Percentiles rank a stretch among this genome's conserved stretches.
These are phyloP conservation scores for Thereva nobilitata DNA, from an alignment of 2,888 invertebrate genomes.

Conservation along the genomic window DNA sequence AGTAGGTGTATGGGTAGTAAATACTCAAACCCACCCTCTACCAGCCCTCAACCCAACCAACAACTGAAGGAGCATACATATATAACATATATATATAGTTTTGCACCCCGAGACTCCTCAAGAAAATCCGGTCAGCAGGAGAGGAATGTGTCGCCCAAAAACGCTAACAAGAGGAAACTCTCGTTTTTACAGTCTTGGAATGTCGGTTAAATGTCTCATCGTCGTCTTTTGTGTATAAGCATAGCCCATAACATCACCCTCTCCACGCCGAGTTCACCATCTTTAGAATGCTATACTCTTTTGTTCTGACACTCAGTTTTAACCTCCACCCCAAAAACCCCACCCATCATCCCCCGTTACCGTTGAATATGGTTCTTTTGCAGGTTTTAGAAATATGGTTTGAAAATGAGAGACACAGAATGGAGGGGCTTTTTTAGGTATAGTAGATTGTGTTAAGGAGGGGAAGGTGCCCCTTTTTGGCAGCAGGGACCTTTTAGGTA, in stretches of 20 bases:
- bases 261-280: background rate
- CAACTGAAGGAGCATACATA: background rate
- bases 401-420: background rate
- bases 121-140: conserved; percentile 22
- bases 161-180: conserved; percentile 20
- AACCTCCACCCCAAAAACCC: too few relatives aligned
- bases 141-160: conserved; percentile 29
- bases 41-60: conserved; percentile 3
- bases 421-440: background rate
- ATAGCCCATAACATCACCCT: background rate
- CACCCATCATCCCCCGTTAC: too few relatives aligned
- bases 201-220: conserved; percentile 25
- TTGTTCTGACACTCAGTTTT: too few relatives aligned
- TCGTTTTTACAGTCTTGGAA: conserved; percentile 27
- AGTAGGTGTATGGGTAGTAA: background rate
- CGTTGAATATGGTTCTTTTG: too few relatives aligned
- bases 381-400: too few relatives aligned
- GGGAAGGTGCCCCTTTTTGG: conserved; percentile 6
- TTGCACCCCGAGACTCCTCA: background rate
- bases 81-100: conserved; percentile 3
- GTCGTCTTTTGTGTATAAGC: conserved; percentile 3
- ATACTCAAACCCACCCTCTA: conserved; percentile 1
- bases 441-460: background rate
- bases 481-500: conserved; percentile 8
- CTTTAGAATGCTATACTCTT: background rate